phyloP scores from a whole-genome alignment of 1,140 invertebrate genomes.

The Papilio aristodemus region DNA sequence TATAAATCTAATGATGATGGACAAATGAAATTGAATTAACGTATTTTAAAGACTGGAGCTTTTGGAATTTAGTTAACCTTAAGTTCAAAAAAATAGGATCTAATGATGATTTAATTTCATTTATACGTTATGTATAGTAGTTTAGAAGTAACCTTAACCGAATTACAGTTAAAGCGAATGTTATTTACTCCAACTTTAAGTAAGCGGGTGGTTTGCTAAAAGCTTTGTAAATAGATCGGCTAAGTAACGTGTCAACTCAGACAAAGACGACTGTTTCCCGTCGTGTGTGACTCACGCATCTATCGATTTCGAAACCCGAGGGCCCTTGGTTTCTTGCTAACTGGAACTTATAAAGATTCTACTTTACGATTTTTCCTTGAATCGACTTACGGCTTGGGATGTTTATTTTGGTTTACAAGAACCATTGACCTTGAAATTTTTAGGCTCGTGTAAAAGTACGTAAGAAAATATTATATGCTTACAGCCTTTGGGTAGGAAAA shows the following conservation, averaged over 20 bases:
- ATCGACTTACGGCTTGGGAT: not conserved
- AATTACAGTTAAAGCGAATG: conserved; percentile 37
- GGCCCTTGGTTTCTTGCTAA: not conserved
- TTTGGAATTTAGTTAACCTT: no score
- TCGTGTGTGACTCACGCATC: conserved; percentile 47
- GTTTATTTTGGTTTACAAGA: not conserved
- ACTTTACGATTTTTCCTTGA: conserved; percentile 29
- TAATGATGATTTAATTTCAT: no score
- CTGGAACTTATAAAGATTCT: conserved; percentile 5
- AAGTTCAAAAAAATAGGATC: no score
- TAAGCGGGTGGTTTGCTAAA: conserved; percentile 64
- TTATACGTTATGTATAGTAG: conserved; percentile 14
- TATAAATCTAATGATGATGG: no score
- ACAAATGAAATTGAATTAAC: no score
- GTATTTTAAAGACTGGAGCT: no score
- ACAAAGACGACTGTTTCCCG: conserved; percentile 60
- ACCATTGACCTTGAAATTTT: not conserved
- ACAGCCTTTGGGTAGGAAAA: no score
- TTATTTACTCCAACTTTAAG: conserved; percentile 60
- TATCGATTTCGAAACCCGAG: conserved; percentile 37
- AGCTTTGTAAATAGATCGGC: conserved; percentile 66
- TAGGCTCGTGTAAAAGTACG: no score
- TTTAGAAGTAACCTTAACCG: conserved; percentile 24
- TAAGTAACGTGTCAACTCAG: conserved; percentile 65
- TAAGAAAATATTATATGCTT: no score